phyloP scores from a whole-genome alignment of 2,888 invertebrate genomes.

The Chironomus tentans region DNA sequence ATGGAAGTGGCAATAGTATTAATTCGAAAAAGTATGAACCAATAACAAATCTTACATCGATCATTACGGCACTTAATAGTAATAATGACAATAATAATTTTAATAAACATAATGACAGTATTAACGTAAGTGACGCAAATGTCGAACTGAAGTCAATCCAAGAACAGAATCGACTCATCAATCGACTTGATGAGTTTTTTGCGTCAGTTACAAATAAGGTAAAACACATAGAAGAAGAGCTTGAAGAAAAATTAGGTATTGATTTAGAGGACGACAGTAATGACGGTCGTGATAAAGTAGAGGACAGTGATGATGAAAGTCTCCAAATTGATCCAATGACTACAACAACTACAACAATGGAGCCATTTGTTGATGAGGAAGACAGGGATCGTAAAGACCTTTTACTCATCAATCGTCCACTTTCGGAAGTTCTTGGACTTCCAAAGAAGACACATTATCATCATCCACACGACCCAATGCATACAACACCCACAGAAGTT shows the following conservation, averaged over 20 bases:
- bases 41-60: conserved; percentile 38
- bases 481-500: conserved; percentile 30
- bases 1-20: conserved; percentile 31
- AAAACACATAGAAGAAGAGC: conserved; percentile 11
- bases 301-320: conserved; percentile 13
- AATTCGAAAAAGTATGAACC: conserved; percentile 40
- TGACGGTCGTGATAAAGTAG: conserved; percentile 30
- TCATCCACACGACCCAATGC: conserved; percentile 23
- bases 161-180: conserved; percentile 13
- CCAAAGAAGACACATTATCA: conserved; percentile 36
- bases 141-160: background rate
- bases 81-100: conserved; percentile 36
- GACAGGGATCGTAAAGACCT: background rate
- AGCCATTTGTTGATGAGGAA: background rate
- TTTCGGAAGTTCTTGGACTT: conserved; percentile 42
- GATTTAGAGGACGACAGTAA: conserved; percentile 31
- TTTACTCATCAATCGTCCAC: conserved; percentile 37
- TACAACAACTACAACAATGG: conserved; percentile 26
- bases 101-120: conserved; percentile 29
- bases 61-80: conserved; percentile 26
- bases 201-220: conserved; percentile 19
- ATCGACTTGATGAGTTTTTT: conserved; percentile 18
- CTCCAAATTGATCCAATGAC: conserved; percentile 10
- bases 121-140: background rate
- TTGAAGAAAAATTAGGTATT: conserved; percentile 28